Percentiles rank a stretch among this genome's conserved stretches.
phyloP scores from a whole-genome alignment of 2,797 vertebrate species.

The Pitangus sulphuratus region DNA sequence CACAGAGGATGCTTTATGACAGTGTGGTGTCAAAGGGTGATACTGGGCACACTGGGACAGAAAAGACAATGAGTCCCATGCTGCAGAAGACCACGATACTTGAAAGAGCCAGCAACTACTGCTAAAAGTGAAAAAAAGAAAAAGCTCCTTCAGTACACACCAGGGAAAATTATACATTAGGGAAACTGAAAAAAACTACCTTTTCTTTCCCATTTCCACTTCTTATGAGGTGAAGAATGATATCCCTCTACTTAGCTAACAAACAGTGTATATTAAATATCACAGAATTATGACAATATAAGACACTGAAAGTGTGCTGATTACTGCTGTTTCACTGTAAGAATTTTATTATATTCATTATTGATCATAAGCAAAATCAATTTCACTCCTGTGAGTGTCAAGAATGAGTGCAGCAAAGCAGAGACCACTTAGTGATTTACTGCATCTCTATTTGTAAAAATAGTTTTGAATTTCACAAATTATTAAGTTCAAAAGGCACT shows the following conservation, averaged over 20 bases:
- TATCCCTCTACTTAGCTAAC: background rate
- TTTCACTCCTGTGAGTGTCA: background rate
- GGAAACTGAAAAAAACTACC: background rate
- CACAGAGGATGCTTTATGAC: conserved; percentile 64
- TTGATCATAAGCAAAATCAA: background rate
- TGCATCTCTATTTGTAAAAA: background rate
- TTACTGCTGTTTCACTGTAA: background rate
- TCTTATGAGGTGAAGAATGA: background rate
- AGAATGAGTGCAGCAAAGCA: background rate
- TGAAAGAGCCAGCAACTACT: background rate
- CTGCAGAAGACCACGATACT: background rate
- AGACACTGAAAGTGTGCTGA: background rate
- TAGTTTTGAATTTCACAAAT: background rate
- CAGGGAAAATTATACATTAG: background rate
- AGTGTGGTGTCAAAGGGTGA: conserved; percentile 30
- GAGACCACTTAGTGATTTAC: background rate
- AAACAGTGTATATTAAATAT: background rate
- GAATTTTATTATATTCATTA: background rate
- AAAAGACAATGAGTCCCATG: background rate
- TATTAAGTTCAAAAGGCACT: background rate
- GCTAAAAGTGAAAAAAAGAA: background rate
- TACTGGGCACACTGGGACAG: background rate
- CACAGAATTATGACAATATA: background rate
- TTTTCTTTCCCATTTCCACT: background rate
- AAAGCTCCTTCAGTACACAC: background rate